Percentiles rank a stretch among this genome's conserved stretches.
Conservation (phyloP, 2,113 vertebrate species). For the Willisornis vidua region DNA sequence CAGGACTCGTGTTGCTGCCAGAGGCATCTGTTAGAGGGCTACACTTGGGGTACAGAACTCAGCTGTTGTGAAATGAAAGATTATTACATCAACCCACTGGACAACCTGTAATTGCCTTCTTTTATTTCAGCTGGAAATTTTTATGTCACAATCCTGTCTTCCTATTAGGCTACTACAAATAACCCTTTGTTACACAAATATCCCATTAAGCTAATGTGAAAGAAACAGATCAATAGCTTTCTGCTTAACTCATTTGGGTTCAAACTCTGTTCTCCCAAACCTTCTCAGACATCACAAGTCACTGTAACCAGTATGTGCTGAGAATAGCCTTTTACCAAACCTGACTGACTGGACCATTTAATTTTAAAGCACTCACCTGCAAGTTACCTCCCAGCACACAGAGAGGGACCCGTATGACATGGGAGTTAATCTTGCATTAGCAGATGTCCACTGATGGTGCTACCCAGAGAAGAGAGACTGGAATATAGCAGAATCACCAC, state of each 20-base stretch:
- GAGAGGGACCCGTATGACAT: no score
- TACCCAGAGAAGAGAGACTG: neutral
- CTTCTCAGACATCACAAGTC: neutral
- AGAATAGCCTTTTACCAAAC: neutral
- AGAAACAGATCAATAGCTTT: neutral
- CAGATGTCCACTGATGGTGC: neutral
- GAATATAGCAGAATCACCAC: neutral
- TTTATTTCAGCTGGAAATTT: neutral
- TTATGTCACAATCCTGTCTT: neutral
- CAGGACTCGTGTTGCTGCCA: neutral
- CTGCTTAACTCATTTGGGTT: neutral
- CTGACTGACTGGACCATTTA: neutral
- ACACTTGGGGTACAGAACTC: neutral
- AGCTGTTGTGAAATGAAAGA: neutral
- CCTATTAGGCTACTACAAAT: neutral
- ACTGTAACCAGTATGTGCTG: neutral
- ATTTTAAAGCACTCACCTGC: neutral
- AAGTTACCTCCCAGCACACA: neutral
- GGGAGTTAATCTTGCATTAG: neutral
- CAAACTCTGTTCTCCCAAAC: neutral
- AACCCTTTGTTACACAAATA: accelerated
- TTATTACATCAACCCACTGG: neutral
- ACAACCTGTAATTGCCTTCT: neutral
- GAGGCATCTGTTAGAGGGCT: neutral
- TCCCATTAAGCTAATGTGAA: neutral